A percentile compares a stretch with the other conserved stretches of the same genome.
These are phyloP conservation scores for Schizopygopsis pylzovi DNA, from an alignment of 2,797 vertebrate genomes.

Conservation along the genomic window DNA sequence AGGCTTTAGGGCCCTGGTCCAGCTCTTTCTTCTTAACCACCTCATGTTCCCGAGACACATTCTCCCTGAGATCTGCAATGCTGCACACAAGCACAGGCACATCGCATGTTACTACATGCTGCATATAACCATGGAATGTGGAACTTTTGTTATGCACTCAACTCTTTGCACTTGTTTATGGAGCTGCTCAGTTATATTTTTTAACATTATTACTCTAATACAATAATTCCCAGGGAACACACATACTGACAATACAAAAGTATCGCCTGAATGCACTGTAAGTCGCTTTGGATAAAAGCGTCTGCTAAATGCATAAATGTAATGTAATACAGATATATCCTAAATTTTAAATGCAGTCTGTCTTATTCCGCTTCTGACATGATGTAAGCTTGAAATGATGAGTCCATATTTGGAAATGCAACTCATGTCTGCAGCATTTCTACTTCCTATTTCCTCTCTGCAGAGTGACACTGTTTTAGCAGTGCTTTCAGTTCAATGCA, in stretches of 20 bases:
- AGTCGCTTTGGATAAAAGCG: too few species aligned
- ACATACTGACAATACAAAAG: too few species aligned
- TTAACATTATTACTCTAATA: not conserved
- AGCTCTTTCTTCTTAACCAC: constrained; percentile 87
- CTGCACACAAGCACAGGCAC: constrained; percentile 62
- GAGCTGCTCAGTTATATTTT: not conserved
- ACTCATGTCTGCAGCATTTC: constrained; percentile 55
- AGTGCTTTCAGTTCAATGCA: constrained; percentile 1
- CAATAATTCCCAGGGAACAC: too few species aligned
- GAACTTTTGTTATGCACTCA: not conserved
- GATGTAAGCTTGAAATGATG: constrained; percentile 46
- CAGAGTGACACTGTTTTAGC: constrained; percentile 15
- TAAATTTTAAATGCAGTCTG: not conserved
- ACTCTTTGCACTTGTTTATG: not conserved
- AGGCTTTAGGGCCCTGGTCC: constrained; percentile 86
- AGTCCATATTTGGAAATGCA: constrained; percentile 73
- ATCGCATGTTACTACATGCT: constrained; percentile 29
- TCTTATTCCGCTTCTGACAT: constrained; percentile 34
- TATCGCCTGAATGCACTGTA: too few species aligned
- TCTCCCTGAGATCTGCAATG: constrained; percentile 83
- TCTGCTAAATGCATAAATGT: too few species aligned
- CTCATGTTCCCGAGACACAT: constrained; percentile 89
- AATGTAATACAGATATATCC: not conserved
- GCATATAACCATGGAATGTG: constrained; percentile 16
- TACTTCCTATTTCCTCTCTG: constrained; percentile 79